Evolutionary conservation across 2,797 vertebrate species (phyloP), one percentile per base, ranked within the genome.

Genomic region (Crocodylus rhombifer): DNA sequence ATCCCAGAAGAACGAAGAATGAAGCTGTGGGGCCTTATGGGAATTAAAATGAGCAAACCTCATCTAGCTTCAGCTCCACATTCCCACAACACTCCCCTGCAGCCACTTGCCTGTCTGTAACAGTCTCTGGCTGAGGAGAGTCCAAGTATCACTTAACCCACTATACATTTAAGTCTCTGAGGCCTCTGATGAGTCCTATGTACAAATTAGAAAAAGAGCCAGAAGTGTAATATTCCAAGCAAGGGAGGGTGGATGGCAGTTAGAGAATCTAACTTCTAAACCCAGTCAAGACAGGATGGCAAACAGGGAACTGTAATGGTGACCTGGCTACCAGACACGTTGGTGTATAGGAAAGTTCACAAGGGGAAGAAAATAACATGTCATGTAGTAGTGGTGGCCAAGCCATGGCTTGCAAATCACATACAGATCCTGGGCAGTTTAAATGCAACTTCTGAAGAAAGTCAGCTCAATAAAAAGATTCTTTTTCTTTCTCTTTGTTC

Each of bases 261-360:
- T 57, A 91, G 81, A 90, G 90, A 94, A 75, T 30, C 4, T 17
- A 56, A 75, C 20, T 84, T 75, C 36, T 89, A 75, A 57, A n/a
- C 25, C 63, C 61, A 80, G 18, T 36, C 57, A 82, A 82, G 77
- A 67, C 57, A 36, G 77, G 42, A 51, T 51, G 42, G 42, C 42
- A 51, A 51, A 51, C 10, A 51, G 42, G 42, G 57, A 87, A 51
- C 57, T 63, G 4, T 23, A 78, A 63, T 3, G 42, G 55, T 63
- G 71, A 51, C 4, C 30, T 69, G 65, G 65, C 65, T 69, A 12
- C 33, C 30, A 30, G 65, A 51, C 16, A 14, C 2, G 23, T 15
- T 76, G 18, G 33, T 65, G 86, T 89, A 75, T 55, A 78, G 18
- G 64, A 69, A 78, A 36, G 57, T 78, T 86, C 87, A 76, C 42